Evolutionary conservation across 2,888 invertebrate genomes (phyloP).

Genomic region (Antheraea yamamai): DNA sequence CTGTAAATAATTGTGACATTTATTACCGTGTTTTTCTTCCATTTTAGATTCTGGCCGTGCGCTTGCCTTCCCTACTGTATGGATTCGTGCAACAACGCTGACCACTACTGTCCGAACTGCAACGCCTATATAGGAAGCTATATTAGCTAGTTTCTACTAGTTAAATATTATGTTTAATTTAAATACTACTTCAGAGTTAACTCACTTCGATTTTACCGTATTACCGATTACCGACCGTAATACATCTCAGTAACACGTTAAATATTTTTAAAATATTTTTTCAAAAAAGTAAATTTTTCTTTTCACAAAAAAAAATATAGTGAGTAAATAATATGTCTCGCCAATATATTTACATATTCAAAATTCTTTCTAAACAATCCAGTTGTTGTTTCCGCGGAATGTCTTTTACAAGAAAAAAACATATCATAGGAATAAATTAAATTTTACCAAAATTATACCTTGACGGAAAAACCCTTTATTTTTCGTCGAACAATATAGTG

Average conservation of each 20-base stretch:
- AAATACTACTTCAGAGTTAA: neutral
- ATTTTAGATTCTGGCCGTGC: slow-evolving; percentile 75
- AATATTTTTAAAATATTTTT: no score
- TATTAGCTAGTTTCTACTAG: slow-evolving; percentile 35
- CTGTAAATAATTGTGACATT: neutral
- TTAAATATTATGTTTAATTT: neutral
- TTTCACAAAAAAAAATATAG: neutral
- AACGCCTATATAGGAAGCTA: slow-evolving; percentile 60
- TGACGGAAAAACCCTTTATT: no score
- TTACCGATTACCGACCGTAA: no score
- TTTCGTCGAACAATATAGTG: no score
- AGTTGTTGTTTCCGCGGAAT: neutral
- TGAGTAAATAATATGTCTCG: neutral
- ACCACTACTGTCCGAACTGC: slow-evolving; percentile 23
- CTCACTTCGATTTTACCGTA: neutral
- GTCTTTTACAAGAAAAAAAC: neutral
- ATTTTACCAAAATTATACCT: neutral
- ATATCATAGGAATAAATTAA: neutral
- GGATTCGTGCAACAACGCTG: slow-evolving; percentile 41
- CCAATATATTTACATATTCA: neutral
- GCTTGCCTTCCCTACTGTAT: slow-evolving; percentile 81
- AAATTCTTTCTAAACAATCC: neutral
- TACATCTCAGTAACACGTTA: no score
- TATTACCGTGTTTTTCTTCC: neutral
- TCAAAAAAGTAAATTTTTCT: no score